Base-by-base conservation (phyloP, 2,797 vertebrate genomes). In the Sebastolobus alascanus region DNA sequence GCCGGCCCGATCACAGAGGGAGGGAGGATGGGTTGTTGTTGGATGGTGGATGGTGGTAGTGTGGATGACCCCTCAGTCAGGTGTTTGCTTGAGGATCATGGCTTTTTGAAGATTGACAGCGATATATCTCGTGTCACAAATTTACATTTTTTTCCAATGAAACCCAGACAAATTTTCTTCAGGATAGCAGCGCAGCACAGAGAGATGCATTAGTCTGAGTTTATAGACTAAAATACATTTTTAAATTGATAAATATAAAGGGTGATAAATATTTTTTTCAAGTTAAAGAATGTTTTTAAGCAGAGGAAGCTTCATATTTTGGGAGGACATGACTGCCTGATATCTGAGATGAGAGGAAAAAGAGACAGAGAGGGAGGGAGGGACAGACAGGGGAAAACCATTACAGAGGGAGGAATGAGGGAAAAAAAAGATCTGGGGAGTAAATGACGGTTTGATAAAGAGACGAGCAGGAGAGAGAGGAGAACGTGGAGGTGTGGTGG, bases 21-120 rank as follows among this genome's bases (percentile, higher is more conserved):
- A 54, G 83, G 86, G 89, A 89, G 88, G 84, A 82, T 64, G 87
- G 85, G 84, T 52, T 52, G 77, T 38, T 70, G 46, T 52, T 75
- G 46, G 46, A 54, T 54, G 50, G 75, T 68, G 55, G 80, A 66
- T 60, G 60, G 60, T 72, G 77, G 68, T 22, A 79, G 64, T 63
- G 66, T 27, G n/a, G 46, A 84, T 79, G 84, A 81, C 59, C 80
- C 61, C 55, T 37, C n/a, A 6, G 33, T 46, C 56, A 35, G 60
- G 27, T 63, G 54, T 63, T 64, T 58, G 70, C 25, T 35, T 29
- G 55, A 73, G 67, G 79, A 71, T 72, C 25, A 77, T 29, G 12
- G 7, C 18, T 5, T 31, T 66, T 29, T 38, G 37, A 58, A 68
- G 58, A 35, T 38, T 64, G 25, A 72, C 13, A 6, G 43, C 13